phyloP scores from a whole-genome alignment of 2,113 vertebrate genomes.

The Oophaga pumilio region DNA sequence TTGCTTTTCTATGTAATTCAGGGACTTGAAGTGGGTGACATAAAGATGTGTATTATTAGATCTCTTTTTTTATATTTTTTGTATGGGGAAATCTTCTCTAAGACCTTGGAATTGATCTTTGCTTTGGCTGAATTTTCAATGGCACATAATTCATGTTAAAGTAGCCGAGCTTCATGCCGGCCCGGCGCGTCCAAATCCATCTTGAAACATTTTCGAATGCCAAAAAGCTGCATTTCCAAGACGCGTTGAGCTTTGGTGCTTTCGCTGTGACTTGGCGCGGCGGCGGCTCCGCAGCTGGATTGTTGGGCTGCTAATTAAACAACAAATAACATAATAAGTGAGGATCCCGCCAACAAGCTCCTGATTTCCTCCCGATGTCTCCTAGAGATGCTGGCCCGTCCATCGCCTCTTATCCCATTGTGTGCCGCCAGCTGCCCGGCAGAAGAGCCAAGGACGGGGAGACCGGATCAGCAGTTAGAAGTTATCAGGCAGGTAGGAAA shows the following conservation, averaged over 20 bases:
- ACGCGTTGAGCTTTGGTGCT: slow-evolving; percentile 27
- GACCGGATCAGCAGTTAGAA: slow-evolving; percentile 4
- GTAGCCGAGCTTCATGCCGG: neutral
- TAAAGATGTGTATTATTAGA: neutral
- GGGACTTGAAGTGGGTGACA: neutral
- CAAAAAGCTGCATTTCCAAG: slow-evolving; percentile 47
- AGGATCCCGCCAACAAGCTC: slow-evolving; percentile 33
- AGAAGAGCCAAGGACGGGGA: slow-evolving; percentile 25
- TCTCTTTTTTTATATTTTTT: neutral
- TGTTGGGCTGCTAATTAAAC: slow-evolving; percentile 48
- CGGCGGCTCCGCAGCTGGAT: slow-evolving; percentile 36
- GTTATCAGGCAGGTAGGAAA: slow-evolving; percentile 38
- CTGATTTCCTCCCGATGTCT: slow-evolving; percentile 48
- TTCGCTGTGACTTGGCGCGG: slow-evolving; percentile 18
- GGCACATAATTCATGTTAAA: slow-evolving; percentile 32
- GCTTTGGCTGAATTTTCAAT: slow-evolving; percentile 12
- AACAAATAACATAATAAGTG: slow-evolving; percentile 48
- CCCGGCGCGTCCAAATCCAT: neutral
- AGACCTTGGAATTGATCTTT: neutral
- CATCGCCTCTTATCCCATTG: slow-evolving; percentile 38
- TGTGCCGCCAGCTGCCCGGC: slow-evolving; percentile 36
- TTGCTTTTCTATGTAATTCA: neutral
- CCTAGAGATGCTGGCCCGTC: slow-evolving; percentile 32
- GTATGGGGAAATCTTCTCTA: neutral
- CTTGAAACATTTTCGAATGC: slow-evolving; percentile 15